Percentiles rank a stretch among this genome's conserved stretches.
Conservation (phyloP, 2,888 invertebrate genomes). For the Lasius platythorax region DNA sequence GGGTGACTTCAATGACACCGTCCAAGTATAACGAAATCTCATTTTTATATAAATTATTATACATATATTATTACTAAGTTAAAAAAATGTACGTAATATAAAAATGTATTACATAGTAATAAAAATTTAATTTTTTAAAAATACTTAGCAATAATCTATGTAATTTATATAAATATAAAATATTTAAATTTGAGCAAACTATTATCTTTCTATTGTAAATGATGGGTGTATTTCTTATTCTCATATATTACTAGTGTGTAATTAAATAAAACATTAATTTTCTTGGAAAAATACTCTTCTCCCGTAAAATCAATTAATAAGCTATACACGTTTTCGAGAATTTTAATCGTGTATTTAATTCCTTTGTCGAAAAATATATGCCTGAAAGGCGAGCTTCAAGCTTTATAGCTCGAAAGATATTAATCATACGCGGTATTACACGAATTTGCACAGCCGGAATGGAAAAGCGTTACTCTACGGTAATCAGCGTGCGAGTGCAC, state of each 20-base stretch:
- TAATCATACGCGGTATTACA: constrained; percentile 63
- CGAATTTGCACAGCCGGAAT: constrained; percentile 27
- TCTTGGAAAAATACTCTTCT: no score
- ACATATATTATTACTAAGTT: neutral
- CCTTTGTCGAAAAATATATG: neutral
- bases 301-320: neutral
- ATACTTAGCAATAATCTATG: no score
- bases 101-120: neutral
- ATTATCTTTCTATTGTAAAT: neutral
- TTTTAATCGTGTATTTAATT: neutral
- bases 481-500: constrained; percentile 24
- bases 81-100: neutral
- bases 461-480: constrained; percentile 23
- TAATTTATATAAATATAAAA: no score
- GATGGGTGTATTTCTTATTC: neutral
- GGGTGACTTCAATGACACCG: constrained; percentile 75
- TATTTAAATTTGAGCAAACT: no score
- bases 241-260: neutral
- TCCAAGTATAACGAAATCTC: constrained; percentile 29
- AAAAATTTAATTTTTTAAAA: no score
- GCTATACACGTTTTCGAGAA: neutral
- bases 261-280: neutral
- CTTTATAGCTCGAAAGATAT: constrained; percentile 38
- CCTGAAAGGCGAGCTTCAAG: neutral
- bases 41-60: constrained; percentile 4